phyloP scores from a whole-genome alignment of 2,888 invertebrate genomes.

The Pomacea canaliculata region DNA sequence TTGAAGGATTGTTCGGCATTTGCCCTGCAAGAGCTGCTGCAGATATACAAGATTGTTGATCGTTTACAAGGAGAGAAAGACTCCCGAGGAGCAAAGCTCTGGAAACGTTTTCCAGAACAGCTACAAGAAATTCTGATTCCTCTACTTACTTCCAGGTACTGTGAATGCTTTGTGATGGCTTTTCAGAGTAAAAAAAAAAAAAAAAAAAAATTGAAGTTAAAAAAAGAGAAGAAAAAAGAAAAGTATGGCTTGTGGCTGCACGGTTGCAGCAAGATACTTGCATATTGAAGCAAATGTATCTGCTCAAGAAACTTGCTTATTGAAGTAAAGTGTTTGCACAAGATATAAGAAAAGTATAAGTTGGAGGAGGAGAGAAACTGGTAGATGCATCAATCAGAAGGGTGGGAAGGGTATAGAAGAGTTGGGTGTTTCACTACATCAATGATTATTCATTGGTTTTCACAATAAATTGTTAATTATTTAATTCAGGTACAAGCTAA shows the following conservation, averaged over 20 bases:
- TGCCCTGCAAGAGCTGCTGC: slow-evolving; percentile 71
- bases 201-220: neutral
- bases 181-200: neutral
- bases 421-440: too few relatives aligned
- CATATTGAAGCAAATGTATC: too few relatives aligned
- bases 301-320: too few relatives aligned
- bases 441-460: too few relatives aligned
- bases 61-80: slow-evolving; percentile 38
- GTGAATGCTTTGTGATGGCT: neutral
- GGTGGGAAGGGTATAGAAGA: too few relatives aligned
- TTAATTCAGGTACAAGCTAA: slow-evolving; percentile 54
- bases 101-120: slow-evolving; percentile 67
- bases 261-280: too few relatives aligned
- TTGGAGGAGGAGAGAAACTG: too few relatives aligned
- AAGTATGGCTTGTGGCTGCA: neutral
- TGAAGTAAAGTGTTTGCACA: too few relatives aligned
- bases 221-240: neutral
- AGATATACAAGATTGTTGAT: slow-evolving; percentile 64
- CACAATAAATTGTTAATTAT: too few relatives aligned
- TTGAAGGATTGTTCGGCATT: slow-evolving; percentile 70
- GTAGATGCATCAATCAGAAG: too few relatives aligned
- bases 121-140: slow-evolving; percentile 69
- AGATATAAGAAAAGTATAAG: too few relatives aligned
- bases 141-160: slow-evolving; percentile 66
- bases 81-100: slow-evolving; percentile 53